Conservation (phyloP, 2,797 vertebrate genomes). For the Xenentodon cancila region DNA sequence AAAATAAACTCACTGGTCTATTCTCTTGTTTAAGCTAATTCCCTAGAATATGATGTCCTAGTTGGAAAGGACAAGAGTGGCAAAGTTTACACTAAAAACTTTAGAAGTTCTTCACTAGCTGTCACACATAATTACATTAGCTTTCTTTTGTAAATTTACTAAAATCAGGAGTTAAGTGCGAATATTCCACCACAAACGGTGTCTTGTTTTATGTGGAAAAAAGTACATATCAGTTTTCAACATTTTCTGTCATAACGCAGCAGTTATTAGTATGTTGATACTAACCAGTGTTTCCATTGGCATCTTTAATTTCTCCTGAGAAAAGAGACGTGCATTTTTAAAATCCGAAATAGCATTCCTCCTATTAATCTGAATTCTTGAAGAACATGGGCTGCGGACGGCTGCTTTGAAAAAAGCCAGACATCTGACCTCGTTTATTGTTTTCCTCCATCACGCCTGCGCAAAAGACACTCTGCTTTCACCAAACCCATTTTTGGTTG, state of each 20-base stretch:
- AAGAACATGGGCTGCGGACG: constrained; percentile 66
- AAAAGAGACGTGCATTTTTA: constrained; percentile 69
- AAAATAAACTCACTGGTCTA: constrained; percentile 80
- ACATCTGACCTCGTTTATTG: constrained; percentile 65
- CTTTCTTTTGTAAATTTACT: constrained; percentile 24
- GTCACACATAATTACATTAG: constrained; percentile 22
- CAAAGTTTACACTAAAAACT: constrained; percentile 33
- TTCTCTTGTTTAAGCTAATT: constrained; percentile 72
- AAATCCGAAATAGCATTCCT: constrained; percentile 71
- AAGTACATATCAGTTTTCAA: constrained; percentile 46
- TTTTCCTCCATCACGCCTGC: constrained; percentile 51
- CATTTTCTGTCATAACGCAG: constrained; percentile 61
- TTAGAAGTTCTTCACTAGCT: constrained; percentile 20
- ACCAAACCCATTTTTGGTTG: constrained; percentile 66
- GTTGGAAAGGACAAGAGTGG: constrained; percentile 58
- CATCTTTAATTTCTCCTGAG: constrained; percentile 62
- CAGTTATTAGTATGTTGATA: constrained; percentile 74
- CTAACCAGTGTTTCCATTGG: constrained; percentile 74
- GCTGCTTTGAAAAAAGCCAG: constrained; percentile 78
- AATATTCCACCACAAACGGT: constrained; percentile 35
- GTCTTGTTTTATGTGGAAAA: constrained; percentile 55
- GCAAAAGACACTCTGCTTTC: constrained; percentile 56
- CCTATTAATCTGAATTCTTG: constrained; percentile 77
- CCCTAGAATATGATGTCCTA: constrained; percentile 69
- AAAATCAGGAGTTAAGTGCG: constrained; percentile 24